Conservation (phyloP, 2,888 invertebrate genomes). For the Eucera pruinosa region DNA sequence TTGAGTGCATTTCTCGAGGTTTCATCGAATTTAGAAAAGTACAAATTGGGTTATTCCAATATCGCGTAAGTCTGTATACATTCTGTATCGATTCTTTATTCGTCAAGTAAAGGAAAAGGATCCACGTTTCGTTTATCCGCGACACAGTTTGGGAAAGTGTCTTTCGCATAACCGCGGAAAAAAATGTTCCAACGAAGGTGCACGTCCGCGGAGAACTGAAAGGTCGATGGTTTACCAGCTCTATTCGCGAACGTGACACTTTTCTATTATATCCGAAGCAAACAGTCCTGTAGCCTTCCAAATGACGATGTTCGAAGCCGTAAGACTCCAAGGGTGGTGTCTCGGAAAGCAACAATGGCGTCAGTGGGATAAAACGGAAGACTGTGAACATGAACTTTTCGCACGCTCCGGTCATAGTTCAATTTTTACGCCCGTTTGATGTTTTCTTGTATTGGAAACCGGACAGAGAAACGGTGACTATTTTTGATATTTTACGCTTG, state of each 20-base stretch:
- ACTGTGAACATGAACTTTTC: not conserved
- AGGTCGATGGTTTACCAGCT: not conserved
- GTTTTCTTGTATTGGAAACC: conserved; percentile 13
- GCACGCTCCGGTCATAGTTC: not conserved
- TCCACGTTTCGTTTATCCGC: not conserved
- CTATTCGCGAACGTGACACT: conserved; percentile 40
- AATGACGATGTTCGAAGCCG: not conserved
- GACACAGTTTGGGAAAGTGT: not conserved
- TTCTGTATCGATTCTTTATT: too few relatives aligned
- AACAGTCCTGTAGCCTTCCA: conserved; percentile 11
- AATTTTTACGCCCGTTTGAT: conserved; percentile 18
- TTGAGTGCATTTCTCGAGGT: too few relatives aligned
- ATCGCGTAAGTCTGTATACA: too few relatives aligned
- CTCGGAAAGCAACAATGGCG: conserved; percentile 1
- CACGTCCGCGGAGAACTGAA: not conserved
- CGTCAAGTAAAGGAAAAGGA: too few relatives aligned
- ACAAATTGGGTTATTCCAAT: too few relatives aligned
- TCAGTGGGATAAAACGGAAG: not conserved
- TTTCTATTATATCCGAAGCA: conserved; percentile 36
- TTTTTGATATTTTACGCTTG: conserved; percentile 10
- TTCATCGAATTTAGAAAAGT: too few relatives aligned
- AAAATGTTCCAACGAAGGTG: not conserved
- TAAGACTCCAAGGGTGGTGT: not conserved
- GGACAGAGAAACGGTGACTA: conserved; percentile 3
- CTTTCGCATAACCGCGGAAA: not conserved